A percentile compares a stretch with the other conserved stretches of the same genome.
These are phyloP conservation scores for Notothenia rossii DNA, from an alignment of 2,113 vertebrate species.

Conservation along the genomic window DNA sequence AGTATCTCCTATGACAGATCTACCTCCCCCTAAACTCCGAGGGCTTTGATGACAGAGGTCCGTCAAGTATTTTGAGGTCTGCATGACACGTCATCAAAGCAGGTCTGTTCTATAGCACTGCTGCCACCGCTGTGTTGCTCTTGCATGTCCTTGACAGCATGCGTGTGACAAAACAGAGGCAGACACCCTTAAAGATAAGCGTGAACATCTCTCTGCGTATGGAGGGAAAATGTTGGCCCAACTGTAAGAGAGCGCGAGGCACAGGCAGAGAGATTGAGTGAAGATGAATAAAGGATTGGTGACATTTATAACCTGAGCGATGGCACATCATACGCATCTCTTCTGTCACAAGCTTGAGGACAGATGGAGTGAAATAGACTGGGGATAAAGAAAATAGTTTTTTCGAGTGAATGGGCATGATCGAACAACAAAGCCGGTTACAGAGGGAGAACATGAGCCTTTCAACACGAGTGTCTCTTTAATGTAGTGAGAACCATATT, in stretches of 20 bases:
- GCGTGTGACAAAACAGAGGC: constrained; percentile 56
- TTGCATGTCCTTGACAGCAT: constrained; percentile 65
- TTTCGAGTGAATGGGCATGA: constrained; percentile 23
- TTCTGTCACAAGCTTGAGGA: constrained; percentile 21
- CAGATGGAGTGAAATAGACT: neutral
- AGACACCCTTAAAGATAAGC: constrained; percentile 49
- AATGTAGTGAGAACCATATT: constrained; percentile 16
- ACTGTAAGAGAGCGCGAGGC: constrained; percentile 1
- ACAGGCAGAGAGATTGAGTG: constrained; percentile 9
- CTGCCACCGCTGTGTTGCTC: constrained; percentile 46
- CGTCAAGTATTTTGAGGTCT: constrained; percentile 57
- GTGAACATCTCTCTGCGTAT: constrained; percentile 10
- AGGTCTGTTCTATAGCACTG: constrained; percentile 39
- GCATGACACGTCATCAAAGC: constrained; percentile 55
- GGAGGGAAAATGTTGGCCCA: constrained; percentile 13
- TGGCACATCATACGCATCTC: constrained; percentile 19
- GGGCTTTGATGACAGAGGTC: constrained; percentile 63
- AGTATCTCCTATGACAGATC: constrained; percentile 20
- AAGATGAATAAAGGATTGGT: constrained; percentile 19
- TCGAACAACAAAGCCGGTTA: constrained; percentile 16
- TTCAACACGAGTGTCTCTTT: constrained; percentile 40
- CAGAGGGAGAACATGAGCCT: constrained; percentile 8
- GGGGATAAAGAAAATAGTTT: constrained; percentile 3
- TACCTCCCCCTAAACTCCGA: constrained; percentile 23
- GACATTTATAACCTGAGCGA: constrained; percentile 35